These are phyloP conservation scores for Ephydatia muelleri DNA, from an alignment of 37 sponge, comb jelly and placozoan species.

Conservation along the genomic window DNA sequence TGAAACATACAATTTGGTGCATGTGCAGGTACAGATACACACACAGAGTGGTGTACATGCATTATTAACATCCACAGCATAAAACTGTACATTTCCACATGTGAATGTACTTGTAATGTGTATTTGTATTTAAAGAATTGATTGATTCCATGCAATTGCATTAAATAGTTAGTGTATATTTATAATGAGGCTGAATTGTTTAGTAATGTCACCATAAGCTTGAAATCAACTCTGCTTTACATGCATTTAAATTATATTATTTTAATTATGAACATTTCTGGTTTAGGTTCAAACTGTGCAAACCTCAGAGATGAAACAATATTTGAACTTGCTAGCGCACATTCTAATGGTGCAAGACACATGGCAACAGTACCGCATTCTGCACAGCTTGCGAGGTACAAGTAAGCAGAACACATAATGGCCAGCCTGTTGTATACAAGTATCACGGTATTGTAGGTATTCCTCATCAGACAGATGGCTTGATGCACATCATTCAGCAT, in stretches of 20 bases:
- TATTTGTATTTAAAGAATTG: too few species aligned
- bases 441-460: slow-evolving; percentile 20
- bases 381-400: slow-evolving; percentile 58
- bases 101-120: too few species aligned
- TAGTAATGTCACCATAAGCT: not conserved
- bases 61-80: too few species aligned
- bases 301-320: slow-evolving; percentile 80
- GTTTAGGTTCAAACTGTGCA: slow-evolving; percentile 73
- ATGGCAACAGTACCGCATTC: slow-evolving; percentile 73
- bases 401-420: not conserved
- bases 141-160: too few species aligned
- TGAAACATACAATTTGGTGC: too few species aligned
- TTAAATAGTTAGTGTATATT: not conserved
- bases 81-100: too few species aligned
- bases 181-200: too few species aligned
- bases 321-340: slow-evolving; percentile 81
- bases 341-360: slow-evolving; percentile 83
- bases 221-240: not conserved
- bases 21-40: too few species aligned
- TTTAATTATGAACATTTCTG: not conserved
- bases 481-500: slow-evolving; percentile 75
- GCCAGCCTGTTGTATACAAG: not conserved
- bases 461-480: slow-evolving; percentile 64
- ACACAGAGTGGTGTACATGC: too few species aligned
- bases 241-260: not conserved